Conservation (phyloP, 2,888 invertebrate genomes). For the Drosophila mimica region DNA sequence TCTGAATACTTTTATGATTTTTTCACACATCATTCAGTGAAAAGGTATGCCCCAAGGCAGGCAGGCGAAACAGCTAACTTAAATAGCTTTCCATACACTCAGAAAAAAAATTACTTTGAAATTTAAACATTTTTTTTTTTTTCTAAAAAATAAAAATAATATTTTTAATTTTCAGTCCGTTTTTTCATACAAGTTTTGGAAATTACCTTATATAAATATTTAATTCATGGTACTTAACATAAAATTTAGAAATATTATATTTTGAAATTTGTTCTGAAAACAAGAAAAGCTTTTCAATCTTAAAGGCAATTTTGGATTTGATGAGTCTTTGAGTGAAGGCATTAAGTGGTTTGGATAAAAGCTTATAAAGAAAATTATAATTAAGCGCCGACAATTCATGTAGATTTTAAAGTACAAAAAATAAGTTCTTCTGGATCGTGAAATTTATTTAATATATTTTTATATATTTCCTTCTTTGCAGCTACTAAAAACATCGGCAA, state of each 20-base stretch:
- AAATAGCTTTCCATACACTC: not conserved
- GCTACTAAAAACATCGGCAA: conserved; percentile 3
- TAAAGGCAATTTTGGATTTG: rapidly evolving
- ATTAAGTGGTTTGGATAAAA: not conserved
- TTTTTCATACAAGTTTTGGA: no score
- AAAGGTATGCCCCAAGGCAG: no score
- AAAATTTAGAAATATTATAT: not conserved
- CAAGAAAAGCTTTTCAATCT: not conserved
- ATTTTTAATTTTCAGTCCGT: no score
- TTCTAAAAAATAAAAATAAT: no score
- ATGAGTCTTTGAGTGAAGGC: not conserved
- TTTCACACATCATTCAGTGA: no score
- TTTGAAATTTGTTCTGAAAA: not conserved
- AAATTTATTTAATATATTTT: not conserved
- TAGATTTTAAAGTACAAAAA: not conserved
- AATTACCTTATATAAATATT: no score
- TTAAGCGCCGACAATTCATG: not conserved
- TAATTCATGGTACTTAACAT: not conserved
- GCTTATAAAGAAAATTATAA: no score
- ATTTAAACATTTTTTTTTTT: no score
- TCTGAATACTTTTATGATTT: not conserved
- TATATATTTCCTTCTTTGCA: not conserved
- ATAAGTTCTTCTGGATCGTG: rapidly evolving
- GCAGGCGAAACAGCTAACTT: not conserved
- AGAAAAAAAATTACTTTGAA: not conserved